These are phyloP conservation scores for Lasiurus cinereus DNA, from an alignment of 2,113 vertebrate genomes.

Conservation along the genomic window DNA sequence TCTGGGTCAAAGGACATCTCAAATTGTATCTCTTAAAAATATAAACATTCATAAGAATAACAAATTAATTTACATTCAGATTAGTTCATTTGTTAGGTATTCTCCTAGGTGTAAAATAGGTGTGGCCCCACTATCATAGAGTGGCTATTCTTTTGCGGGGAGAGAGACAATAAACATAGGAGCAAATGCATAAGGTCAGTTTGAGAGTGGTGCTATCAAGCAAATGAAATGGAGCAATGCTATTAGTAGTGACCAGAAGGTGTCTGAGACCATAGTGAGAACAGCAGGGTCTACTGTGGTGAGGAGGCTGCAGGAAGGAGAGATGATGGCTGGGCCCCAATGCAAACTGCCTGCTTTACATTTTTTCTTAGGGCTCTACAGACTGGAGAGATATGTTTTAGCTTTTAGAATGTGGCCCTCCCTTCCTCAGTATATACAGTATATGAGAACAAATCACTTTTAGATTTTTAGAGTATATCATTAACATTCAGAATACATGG, in stretches of 20 bases:
- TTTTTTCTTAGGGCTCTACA: neutral
- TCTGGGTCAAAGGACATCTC: neutral
- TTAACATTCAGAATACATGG: neutral
- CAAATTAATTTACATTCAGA: conserved; percentile 21
- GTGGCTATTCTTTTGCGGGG: neutral
- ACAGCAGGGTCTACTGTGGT: neutral
- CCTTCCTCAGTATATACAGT: neutral
- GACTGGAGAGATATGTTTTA: neutral
- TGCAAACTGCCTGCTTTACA: neutral
- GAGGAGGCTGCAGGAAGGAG: neutral
- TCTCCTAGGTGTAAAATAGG: neutral
- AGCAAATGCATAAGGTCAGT: neutral
- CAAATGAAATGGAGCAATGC: neutral
- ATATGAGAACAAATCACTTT: neutral
- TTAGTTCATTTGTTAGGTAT: neutral
- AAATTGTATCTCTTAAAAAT: conserved; percentile 3
- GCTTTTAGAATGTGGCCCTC: neutral
- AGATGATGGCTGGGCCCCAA: too few species aligned
- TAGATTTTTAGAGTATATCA: neutral
- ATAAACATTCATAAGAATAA: neutral
- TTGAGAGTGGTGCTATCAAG: neutral
- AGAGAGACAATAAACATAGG: neutral
- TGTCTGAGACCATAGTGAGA: neutral
- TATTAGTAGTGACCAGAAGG: neutral
- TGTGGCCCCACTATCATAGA: too few species aligned